A percentile compares a stretch with the other conserved stretches of the same genome.
These are phyloP conservation scores for Oreochromis spilurus DNA, from an alignment of 2,113 vertebrate species.

Conservation along the genomic window DNA sequence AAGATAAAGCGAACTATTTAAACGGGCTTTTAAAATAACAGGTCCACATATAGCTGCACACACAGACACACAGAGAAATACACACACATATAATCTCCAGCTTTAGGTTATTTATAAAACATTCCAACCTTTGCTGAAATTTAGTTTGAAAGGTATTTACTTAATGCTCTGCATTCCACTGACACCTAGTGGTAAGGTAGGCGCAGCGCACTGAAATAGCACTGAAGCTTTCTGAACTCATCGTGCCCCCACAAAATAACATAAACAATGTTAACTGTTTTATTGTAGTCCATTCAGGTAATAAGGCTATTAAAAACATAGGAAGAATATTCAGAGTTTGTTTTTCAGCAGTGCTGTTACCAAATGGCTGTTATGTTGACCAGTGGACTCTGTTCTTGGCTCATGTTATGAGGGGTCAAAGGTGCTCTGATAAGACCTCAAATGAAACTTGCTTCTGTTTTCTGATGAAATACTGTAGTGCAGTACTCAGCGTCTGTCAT, in stretches of 20 bases:
- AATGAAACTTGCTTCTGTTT: background rate
- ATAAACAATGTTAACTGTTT: background rate
- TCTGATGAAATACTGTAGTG: background rate
- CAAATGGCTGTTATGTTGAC: background rate
- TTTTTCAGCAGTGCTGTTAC: background rate
- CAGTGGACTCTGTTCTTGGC: background rate
- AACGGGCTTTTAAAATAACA: background rate
- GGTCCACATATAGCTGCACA: background rate
- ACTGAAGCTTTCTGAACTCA: background rate
- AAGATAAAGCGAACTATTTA: background rate
- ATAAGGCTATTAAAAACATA: background rate
- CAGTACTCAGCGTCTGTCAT: constrained; percentile 9
- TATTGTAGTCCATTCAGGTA: background rate
- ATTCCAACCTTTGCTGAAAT: background rate
- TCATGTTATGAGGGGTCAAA: constrained; percentile 34
- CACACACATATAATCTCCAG: background rate
- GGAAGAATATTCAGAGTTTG: background rate
- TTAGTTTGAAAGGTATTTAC: background rate
- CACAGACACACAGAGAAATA: background rate
- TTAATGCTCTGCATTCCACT: constrained; percentile 8
- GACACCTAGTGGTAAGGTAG: constrained; percentile 44
- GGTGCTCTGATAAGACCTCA: constrained; percentile 53
- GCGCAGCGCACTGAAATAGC: background rate
- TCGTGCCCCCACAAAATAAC: background rate
- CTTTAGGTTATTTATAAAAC: background rate